phyloP scores from a whole-genome alignment of 2,797 vertebrate species.

The Acanthis flammea region DNA sequence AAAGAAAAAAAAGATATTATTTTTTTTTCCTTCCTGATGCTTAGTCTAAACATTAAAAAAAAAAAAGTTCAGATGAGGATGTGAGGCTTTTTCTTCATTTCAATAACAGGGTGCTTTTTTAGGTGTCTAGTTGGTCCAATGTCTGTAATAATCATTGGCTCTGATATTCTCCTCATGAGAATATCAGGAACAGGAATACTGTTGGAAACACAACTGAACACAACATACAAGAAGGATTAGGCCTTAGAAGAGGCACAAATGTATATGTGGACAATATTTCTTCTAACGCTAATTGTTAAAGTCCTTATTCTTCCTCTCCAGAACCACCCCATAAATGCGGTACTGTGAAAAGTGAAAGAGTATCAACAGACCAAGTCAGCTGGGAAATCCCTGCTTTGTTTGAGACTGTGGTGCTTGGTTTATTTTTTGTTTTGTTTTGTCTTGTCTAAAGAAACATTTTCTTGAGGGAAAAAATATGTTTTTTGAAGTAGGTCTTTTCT shows the following conservation, averaged over 20 bases:
- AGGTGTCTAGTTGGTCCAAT: background rate
- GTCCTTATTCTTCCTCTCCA: background rate
- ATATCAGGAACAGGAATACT: background rate
- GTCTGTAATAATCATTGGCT: background rate
- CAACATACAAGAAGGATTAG: background rate
- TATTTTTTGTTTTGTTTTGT: background rate
- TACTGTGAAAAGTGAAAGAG: background rate
- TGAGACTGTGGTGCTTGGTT: background rate
- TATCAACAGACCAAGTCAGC: background rate
- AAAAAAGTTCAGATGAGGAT: background rate
- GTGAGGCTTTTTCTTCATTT: background rate
- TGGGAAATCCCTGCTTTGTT: background rate
- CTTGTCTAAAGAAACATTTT: background rate
- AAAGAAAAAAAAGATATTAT: background rate
- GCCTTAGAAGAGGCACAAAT: background rate
- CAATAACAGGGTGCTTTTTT: background rate
- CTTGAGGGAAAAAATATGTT: background rate
- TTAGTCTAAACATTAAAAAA: background rate
- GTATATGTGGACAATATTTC: background rate
- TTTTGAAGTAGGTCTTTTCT: background rate
- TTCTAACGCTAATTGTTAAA: background rate
- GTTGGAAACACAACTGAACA: background rate
- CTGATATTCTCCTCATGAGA: background rate
- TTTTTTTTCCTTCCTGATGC: background rate
- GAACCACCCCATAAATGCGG: background rate